Conservation (phyloP, 2,888 invertebrate genomes). For the Drosophila subsilvestris region DNA sequence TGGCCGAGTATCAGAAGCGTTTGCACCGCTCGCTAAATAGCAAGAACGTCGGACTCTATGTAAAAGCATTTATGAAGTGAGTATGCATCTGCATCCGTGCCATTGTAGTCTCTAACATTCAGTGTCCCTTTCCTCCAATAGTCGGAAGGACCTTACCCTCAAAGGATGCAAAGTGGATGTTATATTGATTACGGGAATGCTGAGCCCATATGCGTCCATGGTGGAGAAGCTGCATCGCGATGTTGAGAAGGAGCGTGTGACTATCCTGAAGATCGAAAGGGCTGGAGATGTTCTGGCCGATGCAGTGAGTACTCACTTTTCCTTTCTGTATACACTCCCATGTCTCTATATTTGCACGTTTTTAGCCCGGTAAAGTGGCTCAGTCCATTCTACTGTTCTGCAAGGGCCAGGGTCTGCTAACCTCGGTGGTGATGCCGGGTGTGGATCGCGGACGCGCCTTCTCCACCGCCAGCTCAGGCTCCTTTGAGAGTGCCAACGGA, state of each 20-base stretch:
- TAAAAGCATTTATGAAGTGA: slow-evolving; percentile 92
- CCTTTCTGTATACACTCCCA: not conserved
- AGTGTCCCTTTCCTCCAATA: slow-evolving; percentile 66
- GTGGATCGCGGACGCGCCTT: slow-evolving; percentile 89
- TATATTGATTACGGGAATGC: slow-evolving; percentile 91
- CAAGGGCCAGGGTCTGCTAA: slow-evolving; percentile 93
- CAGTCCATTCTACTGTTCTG: slow-evolving; percentile 94
- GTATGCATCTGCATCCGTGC: slow-evolving; percentile 70
- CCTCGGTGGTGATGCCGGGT: slow-evolving; percentile 92
- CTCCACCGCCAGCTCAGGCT: slow-evolving; percentile 86
- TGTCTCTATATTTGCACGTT: not conserved
- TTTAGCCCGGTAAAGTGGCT: slow-evolving; percentile 92
- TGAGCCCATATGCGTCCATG: slow-evolving; percentile 91
- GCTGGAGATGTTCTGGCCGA: slow-evolving; percentile 95
- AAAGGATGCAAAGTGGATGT: slow-evolving; percentile 91
- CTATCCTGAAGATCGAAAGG: slow-evolving; percentile 92
- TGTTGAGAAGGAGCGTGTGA: slow-evolving; percentile 92
- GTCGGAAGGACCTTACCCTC: slow-evolving; percentile 89
- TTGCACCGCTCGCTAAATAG: slow-evolving; percentile 91
- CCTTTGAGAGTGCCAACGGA: slow-evolving; percentile 84
- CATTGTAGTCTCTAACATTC: not conserved
- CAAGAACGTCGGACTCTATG: slow-evolving; percentile 92
- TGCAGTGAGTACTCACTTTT: slow-evolving; percentile 87
- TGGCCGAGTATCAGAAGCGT: slow-evolving; percentile 90
- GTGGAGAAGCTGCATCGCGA: slow-evolving; percentile 92